Evolutionary conservation across 2,888 invertebrate species (phyloP).

Genomic region (Rhyacophila evoluta): DNA sequence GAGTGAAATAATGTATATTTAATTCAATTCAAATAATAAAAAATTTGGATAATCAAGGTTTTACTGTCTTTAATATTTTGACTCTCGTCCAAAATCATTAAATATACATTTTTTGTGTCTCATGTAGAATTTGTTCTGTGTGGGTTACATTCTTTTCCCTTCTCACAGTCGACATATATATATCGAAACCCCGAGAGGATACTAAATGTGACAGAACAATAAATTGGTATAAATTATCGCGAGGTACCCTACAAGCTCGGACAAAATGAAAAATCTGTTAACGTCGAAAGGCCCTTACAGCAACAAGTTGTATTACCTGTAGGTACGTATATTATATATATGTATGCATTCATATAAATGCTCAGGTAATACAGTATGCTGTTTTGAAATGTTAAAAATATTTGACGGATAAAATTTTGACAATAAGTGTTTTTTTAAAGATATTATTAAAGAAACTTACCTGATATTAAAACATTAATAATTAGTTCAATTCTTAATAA

Average conservation of each 20-base stretch:
- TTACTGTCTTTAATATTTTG: background rate
- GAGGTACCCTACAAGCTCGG: background rate
- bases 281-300: background rate
- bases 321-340: background rate
- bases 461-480: too few species aligned
- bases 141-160: too few species aligned
- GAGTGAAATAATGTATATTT: too few species aligned
- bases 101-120: too few species aligned
- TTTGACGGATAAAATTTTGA: too few species aligned
- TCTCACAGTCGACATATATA: background rate
- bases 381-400: background rate
- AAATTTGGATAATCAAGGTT: background rate
- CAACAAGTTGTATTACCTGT: constrained; percentile 11
- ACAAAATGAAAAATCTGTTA: constrained; percentile 23
- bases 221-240: constrained; percentile 3
- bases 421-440: too few species aligned
- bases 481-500: too few species aligned
- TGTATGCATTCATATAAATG: background rate
- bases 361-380: background rate
- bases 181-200: background rate
- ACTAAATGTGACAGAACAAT: background rate
- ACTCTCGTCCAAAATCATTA: too few species aligned
- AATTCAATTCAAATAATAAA: too few species aligned
- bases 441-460: too few species aligned
- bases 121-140: too few species aligned